Percentiles rank a stretch among this genome's conserved stretches.
Conservation (phyloP, 2,797 vertebrate species). For the Psittacula derbiana region DNA sequence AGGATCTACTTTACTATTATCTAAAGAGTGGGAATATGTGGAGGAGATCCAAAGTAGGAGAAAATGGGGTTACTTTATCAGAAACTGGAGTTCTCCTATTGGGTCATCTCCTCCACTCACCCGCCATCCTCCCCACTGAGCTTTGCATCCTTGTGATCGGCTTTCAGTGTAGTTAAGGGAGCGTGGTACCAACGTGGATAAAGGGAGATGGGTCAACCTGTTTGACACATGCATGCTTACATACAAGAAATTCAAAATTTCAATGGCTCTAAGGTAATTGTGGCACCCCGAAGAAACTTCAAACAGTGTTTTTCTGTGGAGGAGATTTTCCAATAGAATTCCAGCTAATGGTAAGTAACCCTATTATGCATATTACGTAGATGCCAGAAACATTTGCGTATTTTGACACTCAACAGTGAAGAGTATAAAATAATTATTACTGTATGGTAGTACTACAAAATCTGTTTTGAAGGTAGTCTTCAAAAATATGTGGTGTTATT, state of each 20-base stretch:
- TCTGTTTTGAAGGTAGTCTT: not conserved
- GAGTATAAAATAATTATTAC: not conserved
- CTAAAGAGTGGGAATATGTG: conserved; percentile 65
- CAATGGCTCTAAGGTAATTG: conserved; percentile 71
- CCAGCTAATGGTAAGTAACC: conserved; percentile 65
- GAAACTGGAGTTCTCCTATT: conserved; percentile 68
- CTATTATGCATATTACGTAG: not conserved
- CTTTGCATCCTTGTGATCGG: conserved; percentile 69
- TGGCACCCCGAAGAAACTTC: conserved; percentile 65
- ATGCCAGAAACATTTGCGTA: not conserved
- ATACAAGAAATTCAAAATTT: conserved; percentile 73
- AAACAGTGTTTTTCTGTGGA: conserved; percentile 71
- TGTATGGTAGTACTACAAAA: not conserved
- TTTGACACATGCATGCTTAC: conserved; percentile 74
- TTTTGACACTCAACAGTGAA: not conserved
- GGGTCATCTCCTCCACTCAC: conserved; percentile 65
- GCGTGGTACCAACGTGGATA: conserved; percentile 63
- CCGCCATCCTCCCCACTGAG: conserved; percentile 65
- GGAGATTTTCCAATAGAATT: conserved; percentile 71
- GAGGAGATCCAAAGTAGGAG: conserved; percentile 70
- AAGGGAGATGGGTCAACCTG: conserved; percentile 72
- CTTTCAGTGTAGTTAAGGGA: conserved; percentile 70
- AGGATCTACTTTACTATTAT: conserved; percentile 61
- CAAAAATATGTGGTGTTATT: not conserved
- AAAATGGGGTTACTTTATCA: conserved; percentile 59